phyloP scores from a whole-genome alignment of 2,113 vertebrate genomes.

The Neolamprologus tretocephalus region DNA sequence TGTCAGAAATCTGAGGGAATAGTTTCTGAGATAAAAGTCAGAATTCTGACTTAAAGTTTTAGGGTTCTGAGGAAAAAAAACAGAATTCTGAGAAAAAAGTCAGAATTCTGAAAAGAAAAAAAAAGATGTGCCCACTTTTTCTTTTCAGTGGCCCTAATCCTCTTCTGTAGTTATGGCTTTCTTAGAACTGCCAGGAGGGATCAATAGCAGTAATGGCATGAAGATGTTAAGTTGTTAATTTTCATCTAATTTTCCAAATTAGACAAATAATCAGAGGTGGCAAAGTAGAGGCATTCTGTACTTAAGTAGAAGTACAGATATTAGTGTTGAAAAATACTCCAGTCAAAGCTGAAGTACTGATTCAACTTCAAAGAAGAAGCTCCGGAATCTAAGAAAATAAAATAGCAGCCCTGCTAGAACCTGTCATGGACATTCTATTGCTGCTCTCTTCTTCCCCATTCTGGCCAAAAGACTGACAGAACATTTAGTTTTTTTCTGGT shows the following conservation, averaged over 20 bases:
- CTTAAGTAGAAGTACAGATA: neutral
- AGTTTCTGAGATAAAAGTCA: too few relatives aligned
- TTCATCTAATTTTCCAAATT: neutral
- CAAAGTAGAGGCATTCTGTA: neutral
- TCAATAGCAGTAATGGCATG: neutral
- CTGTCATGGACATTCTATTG: neutral
- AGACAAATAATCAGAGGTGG: neutral
- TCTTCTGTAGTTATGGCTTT: neutral
- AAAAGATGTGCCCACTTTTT: neutral
- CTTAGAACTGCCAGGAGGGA: neutral
- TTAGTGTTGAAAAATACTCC: neutral
- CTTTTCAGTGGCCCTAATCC: neutral
- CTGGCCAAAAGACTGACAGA: neutral
- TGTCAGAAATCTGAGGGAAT: neutral
- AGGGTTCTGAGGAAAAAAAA: too few relatives aligned
- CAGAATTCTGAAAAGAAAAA: neutral
- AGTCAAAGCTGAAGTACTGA: neutral
- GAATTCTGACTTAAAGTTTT: too few relatives aligned
- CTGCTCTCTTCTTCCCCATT: neutral
- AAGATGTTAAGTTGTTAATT: neutral
- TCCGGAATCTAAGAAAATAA: neutral
- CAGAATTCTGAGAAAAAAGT: neutral
- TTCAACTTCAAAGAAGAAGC: neutral
- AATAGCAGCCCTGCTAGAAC: neutral
- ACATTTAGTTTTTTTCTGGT: neutral